Evolutionary conservation across 2,797 vertebrate genomes (phyloP).

Genomic region (Potorous gilbertii): DNA sequence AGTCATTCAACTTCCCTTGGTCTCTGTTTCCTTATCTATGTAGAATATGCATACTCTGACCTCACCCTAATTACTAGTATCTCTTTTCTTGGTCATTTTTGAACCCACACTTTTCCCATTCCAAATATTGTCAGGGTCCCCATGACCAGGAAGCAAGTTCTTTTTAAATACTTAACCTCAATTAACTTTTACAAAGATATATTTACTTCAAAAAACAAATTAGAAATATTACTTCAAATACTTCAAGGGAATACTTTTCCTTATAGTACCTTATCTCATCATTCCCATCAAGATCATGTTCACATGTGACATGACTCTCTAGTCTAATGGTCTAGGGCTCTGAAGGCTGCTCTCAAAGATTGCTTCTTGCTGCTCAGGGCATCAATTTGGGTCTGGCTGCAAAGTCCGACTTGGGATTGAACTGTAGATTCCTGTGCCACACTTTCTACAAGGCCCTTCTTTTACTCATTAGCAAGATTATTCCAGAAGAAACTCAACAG

Average conservation of each 20-base stretch:
- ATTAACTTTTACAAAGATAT: neutral
- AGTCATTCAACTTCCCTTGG: neutral
- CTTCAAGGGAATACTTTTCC: neutral
- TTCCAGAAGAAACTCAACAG: neutral
- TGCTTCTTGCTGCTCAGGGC: neutral
- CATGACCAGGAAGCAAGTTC: neutral
- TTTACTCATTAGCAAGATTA: neutral
- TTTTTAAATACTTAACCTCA: neutral
- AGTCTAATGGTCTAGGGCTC: neutral
- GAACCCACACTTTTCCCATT: neutral
- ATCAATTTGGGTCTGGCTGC: neutral
- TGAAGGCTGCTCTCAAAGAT: neutral
- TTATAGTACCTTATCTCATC: neutral
- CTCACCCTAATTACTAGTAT: neutral
- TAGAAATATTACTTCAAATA: neutral
- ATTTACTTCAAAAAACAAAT: neutral
- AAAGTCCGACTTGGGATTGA: neutral
- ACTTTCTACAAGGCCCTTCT: neutral
- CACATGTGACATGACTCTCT: neutral
- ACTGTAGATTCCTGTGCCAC: neutral
- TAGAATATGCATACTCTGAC: neutral
- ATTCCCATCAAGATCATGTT: neutral
- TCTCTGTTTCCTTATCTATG: neutral
- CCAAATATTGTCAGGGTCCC: neutral
- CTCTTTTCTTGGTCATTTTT: neutral